A percentile compares a stretch with the other conserved stretches of the same genome.
Conservation (phyloP, 2,113 vertebrate species). For the Tachycineta bicolor region DNA sequence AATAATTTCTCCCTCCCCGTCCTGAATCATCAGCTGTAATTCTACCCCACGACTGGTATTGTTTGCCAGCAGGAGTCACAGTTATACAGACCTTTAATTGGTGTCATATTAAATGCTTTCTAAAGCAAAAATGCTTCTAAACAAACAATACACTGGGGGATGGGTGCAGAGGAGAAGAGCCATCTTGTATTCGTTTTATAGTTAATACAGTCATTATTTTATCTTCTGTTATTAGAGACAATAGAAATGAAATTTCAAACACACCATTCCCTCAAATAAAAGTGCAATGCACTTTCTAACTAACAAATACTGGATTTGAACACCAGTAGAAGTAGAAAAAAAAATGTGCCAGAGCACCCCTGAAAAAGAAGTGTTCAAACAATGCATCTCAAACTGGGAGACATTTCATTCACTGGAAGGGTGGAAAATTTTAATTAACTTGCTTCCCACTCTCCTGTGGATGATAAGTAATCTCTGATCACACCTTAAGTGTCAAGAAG, state of each 20-base stretch:
- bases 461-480: conserved; percentile 74
- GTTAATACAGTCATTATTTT: background rate
- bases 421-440: conserved; percentile 78
- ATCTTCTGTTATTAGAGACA: background rate
- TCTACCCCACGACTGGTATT: background rate
- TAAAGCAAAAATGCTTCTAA: conserved; percentile 19
- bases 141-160: background rate
- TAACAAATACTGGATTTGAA: conserved; percentile 22
- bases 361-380: conserved; percentile 31
- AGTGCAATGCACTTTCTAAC: background rate
- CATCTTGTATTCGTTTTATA: background rate
- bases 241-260: conserved; percentile 15
- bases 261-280: background rate
- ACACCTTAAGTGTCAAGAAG: conserved; percentile 73
- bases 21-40: background rate
- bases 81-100: background rate
- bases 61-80: background rate
- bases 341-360: background rate
- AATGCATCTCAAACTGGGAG: conserved; percentile 42
- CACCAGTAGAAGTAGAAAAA: background rate
- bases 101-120: conserved; percentile 12
- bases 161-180: background rate
- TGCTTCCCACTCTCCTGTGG: conserved; percentile 71
- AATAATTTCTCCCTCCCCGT: background rate
- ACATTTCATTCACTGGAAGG: conserved; percentile 60